phyloP scores from a whole-genome alignment of 2,113 vertebrate genomes.

The Centropristis striata region DNA sequence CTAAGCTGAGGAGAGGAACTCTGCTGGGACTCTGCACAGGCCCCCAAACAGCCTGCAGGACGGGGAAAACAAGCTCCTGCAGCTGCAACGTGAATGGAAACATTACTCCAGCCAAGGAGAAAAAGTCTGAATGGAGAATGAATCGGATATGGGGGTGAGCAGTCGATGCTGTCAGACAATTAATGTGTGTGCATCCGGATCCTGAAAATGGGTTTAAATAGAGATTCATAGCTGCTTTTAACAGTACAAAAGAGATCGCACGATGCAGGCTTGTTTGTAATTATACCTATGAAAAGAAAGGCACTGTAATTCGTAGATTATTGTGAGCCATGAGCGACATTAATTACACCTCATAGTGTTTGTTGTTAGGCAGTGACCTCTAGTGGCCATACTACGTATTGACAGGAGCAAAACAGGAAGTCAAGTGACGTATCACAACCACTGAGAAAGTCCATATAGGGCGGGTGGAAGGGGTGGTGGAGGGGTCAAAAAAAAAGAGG shows the following conservation, averaged over 20 bases:
- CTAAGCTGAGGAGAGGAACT: conserved; percentile 52
- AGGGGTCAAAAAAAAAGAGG: too few relatives aligned
- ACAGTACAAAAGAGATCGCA: neutral
- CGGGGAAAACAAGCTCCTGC: conserved; percentile 34
- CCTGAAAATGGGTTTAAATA: conserved; percentile 17
- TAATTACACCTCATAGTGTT: too few relatives aligned
- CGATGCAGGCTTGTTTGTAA: too few relatives aligned
- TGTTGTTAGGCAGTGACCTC: too few relatives aligned
- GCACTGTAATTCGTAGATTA: too few relatives aligned
- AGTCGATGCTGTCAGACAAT: neutral
- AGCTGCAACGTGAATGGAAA: conserved; percentile 38
- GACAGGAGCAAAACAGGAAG: too few relatives aligned
- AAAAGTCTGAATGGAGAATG: conserved; percentile 25
- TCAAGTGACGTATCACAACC: too few relatives aligned
- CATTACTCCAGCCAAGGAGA: conserved; percentile 28
- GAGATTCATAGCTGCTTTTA: neutral
- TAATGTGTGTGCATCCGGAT: neutral
- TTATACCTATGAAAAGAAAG: too few relatives aligned
- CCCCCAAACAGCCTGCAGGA: conserved; percentile 41
- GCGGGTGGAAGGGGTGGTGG: too few relatives aligned
- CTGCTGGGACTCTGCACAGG: conserved; percentile 58
- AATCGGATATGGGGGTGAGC: conserved; percentile 9
- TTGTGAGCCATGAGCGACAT: too few relatives aligned
- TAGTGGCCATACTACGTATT: too few relatives aligned
- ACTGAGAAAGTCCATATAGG: too few relatives aligned